phyloP scores from a whole-genome alignment of 2,888 invertebrate species.

The Pyrgus malvae region DNA sequence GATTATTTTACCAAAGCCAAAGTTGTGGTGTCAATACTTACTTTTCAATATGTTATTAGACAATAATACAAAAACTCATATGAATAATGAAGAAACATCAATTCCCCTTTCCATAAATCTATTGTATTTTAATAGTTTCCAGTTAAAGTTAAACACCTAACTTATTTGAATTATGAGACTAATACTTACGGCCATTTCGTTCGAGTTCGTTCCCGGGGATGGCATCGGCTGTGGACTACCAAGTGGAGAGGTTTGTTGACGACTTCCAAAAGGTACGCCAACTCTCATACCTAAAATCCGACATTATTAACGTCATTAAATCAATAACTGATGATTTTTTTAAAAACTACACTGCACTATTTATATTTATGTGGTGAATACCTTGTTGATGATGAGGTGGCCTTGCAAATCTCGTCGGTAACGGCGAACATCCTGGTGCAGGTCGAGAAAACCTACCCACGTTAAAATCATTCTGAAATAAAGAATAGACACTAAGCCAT shows the following conservation, averaged over 20 bases:
- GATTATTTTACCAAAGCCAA: too few relatives aligned
- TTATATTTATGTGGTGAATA: slow-evolving; percentile 29
- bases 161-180: neutral
- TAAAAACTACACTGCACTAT: too few relatives aligned
- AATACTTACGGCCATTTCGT: slow-evolving; percentile 67
- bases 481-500: too few relatives aligned
- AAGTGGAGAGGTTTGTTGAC: slow-evolving; percentile 74
- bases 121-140: too few relatives aligned
- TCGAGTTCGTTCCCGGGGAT: slow-evolving; percentile 70
- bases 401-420: slow-evolving; percentile 68
- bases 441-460: slow-evolving; percentile 69
- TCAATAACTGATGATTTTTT: too few relatives aligned
- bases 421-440: slow-evolving; percentile 68
- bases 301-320: too few relatives aligned
- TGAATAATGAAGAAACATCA: too few relatives aligned
- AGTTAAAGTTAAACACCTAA: too few relatives aligned
- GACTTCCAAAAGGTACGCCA: slow-evolving; percentile 65
- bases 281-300: slow-evolving; percentile 66
- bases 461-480: slow-evolving; percentile 56
- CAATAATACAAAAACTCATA: too few relatives aligned
- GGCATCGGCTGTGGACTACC: slow-evolving; percentile 77
- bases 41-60: too few relatives aligned
- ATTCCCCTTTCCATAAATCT: too few relatives aligned
- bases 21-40: too few relatives aligned
- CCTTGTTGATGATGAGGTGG: slow-evolving; percentile 76